Evolutionary conservation across 2,797 vertebrate species (phyloP), one percentile per base, ranked within the genome.

Genomic region (Gymnothorax reevesii): DNA sequence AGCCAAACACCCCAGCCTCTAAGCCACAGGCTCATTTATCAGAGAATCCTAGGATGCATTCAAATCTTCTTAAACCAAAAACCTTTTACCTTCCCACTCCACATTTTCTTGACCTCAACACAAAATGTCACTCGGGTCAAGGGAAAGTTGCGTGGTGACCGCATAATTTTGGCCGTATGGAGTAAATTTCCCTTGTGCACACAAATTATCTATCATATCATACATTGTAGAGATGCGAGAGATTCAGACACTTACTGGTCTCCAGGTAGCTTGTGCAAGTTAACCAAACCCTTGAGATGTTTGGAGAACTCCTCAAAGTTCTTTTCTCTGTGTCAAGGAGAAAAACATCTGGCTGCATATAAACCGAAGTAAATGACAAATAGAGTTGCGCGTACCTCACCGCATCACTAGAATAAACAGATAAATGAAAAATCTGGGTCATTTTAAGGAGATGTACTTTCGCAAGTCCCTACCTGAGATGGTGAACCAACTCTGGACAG

Each of bases 241-340:
- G 33, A 52, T 33, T 6, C 52, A 9, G 52, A 52, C 6, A 93
- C 98, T 95, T 94, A 99, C 99, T 98, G 98, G 94, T 99, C 99
- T 88, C 98, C 98, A 79, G 98, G 98, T 86, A 99, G 95, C 89
- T 98, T 99, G 92, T 99, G 99, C 7, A 99, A 94, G 91, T 98
- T 99, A 87, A 99, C 99, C 82, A 99, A 96, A 49, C 98, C 98
- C 87, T 98, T 99, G 71, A 99, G 95, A 85, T 99, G 98, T 93
- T 99, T 99, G 25, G 98, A 99, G 94, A 99, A 99, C 91, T 99
- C 98, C 91, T 99, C 97, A 94, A 99, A 99, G 92, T 98, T 98
- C 94, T 99, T 99, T 92, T 99, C 98, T 90, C 99, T 99, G 91
- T 86, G 84, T 75, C 62, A 22, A 89, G 75, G 54, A 15, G 52